Base-by-base conservation (phyloP, 2,888 invertebrate species). In the Cantharis nigra region DNA sequence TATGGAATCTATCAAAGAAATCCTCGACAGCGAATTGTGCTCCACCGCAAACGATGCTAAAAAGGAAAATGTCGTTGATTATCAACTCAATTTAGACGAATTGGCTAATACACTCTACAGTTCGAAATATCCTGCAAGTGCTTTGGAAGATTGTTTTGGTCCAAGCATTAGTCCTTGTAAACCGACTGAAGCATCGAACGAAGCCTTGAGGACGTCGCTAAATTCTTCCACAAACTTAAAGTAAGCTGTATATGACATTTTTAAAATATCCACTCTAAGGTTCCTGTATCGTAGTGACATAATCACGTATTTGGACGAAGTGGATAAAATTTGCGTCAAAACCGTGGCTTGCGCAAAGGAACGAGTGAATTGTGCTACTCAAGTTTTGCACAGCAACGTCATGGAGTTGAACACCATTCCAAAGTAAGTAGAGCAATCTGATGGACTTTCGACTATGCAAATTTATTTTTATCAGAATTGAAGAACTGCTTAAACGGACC, bases 271-370 rank as follows among this genome's bases (percentile, higher is more conserved):
- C 7, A 9, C 3, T 10, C 0, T 30, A 11, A 9, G 28, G 10
- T 30, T 30, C 11, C 14, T 9, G 11, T 30, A 16, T 87, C 90
- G 87, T 87, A 93, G 92, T 86, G 92, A 92, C 85, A 91, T 93
- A 82, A 90, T 93, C 71, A 90, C 91, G 73, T 93, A 92, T 85
- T 85, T 93, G 79, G 93, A 93, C 83, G 92, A 93, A 86, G 91
- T 93, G 0, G 93, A 93, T 77, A 83, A 83, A 80, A 87, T 83
- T 73, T 87, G 86, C 80, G 80, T 83, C 3, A 84, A 87, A 80
- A 84, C 87, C 1, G 78, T 88, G 64, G 82, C 81, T 16, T 80
- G 80, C 23, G 86, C 87, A 2, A 87, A 86, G 80, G 84, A 86
- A 79, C 82, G 83, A 20, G 83, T 85, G 11, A 71, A 84, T 20